These are phyloP conservation scores for Varroa destructor DNA, from an alignment of 1,140 invertebrate species.

Conservation along the genomic window DNA sequence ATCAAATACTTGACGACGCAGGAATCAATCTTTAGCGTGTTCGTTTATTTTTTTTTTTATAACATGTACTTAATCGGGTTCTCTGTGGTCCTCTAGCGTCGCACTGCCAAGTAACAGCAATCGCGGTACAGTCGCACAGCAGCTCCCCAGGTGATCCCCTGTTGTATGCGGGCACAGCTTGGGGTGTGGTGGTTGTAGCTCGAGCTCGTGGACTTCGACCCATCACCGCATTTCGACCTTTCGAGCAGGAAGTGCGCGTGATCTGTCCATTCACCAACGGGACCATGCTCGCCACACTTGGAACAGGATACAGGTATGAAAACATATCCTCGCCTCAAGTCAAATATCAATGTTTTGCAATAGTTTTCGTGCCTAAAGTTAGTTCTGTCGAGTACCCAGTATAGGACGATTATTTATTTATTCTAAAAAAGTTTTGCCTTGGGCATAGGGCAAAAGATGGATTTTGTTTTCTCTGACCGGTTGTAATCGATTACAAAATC, in stretches of 20 bases:
- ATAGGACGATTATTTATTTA: no score
- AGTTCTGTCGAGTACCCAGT: no score
- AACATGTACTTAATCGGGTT: no score
- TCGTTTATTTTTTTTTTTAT: no score
- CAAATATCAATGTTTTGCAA: no score
- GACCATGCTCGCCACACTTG: conserved; percentile 6
- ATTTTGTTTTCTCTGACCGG: neutral
- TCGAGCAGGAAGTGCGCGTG: conserved; percentile 60
- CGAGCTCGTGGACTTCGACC: conserved; percentile 63
- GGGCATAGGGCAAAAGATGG: neutral
- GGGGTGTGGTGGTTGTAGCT: conserved; percentile 77
- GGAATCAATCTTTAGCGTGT: no score
- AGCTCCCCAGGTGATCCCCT: conserved; percentile 32
- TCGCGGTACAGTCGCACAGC: conserved; percentile 54
- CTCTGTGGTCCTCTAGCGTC: conserved; percentile 33
- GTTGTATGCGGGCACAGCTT: conserved; percentile 74
- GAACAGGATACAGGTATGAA: conserved; percentile 24
- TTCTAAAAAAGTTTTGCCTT: no score
- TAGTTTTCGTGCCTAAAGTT: no score
- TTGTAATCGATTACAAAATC: neutral
- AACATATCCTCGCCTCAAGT: neutral
- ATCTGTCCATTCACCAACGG: conserved; percentile 37
- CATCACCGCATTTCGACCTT: conserved; percentile 75
- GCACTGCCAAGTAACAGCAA: conserved; percentile 54
- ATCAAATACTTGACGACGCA: no score